Evolutionary conservation across 2,113 vertebrate species (phyloP), one percentile per base, ranked within the genome.

Genomic region (Talpa occidentalis): DNA sequence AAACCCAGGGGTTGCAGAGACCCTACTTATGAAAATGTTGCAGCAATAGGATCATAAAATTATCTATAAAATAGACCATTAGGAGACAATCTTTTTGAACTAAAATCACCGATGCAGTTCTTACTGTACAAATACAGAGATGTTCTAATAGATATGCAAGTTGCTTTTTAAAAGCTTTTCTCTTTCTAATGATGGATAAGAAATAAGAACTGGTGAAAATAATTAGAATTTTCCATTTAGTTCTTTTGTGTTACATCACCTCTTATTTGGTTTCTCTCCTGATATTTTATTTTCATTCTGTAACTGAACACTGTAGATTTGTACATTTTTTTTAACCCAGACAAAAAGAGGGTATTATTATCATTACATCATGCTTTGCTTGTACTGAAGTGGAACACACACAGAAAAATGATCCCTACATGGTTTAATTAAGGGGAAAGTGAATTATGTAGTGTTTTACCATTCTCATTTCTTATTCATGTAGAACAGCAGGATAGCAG

Each of bases 401-500:
- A 64, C n/a, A 90, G 94, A 96, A 97, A 98, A 96, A 96, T 93
- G 93, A 91, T 78, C 97, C 91, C 93, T 97, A 24, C 77, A 40
- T 93, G 94, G 91, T 97, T 84, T 95, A 98, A 97, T 96, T 97
- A 98, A 96, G 91, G 96, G 89, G 90, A 96, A 94, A 94, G 95
- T 97, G 95, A 97, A 97, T 96, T 96, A 96, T 95, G 92, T 96
- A 97, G 96, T 94, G 79, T 98, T 97, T 97, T 97, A 95, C 97
- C 98, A 98, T 98, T 98, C 98, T 98, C 98, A 98, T 98, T 98
- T 98, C 98, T 98, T 98, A 98, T 97, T 98, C 98, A 98, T 98
- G 98, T 98, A 98, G 98, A 98, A 98, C 98, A 98, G 98, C 98
- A 98, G 98, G 98, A 96, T 95, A 98, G 98, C 97, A 98, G 97